Base-by-base conservation (phyloP, 1,140 invertebrate species). In the Ylistrum balloti region DNA sequence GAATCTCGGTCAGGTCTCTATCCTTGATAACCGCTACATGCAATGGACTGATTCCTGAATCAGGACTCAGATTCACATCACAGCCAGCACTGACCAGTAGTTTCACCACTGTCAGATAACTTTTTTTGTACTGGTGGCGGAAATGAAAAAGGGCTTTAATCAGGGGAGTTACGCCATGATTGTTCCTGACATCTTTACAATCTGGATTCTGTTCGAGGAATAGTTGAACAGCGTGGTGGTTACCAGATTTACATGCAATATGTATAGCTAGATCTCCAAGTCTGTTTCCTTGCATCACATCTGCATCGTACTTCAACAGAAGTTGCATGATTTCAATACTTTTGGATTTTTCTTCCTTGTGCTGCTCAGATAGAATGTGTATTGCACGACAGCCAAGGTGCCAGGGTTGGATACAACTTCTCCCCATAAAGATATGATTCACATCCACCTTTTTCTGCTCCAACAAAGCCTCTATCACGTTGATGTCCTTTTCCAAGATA, bases 191-290 rank as follows among this genome's bases (percentile, higher is more conserved):
- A 88, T 94, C 91, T 90, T 92, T 93, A 85, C 91, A 90, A 22
- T 28, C 74, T 1, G 48, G 45, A 45, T 93, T 88, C 56, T 87
- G 88, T 20, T 89, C 74, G n/a, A 94, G 85, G 15, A 94, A 92
- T 45, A 91, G 90, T 45, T 91, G 38, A 0, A 91, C 92, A 92
- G 92, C 93, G 45, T 92, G 86, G 85, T 91, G 74, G 56, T 92
- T 90, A 7, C 92, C 94, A 92, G 93, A 88, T 89, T 93, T 94
- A 91, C 92, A 92, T 28, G 93, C 93, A 15, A 93, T 88, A 48
- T 93, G 93, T 34, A 94, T 91, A 33, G 94, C 88, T 15, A 90
- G 92, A 88, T 94, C 94, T 32, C 93, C 93, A 91, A 89, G 90
- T 89, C 94, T 94, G 48, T 93, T 93, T 33, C 90, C 34, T 33